phyloP scores from a whole-genome alignment of 1,140 invertebrate genomes.

The Paraescarpia echinospica region DNA sequence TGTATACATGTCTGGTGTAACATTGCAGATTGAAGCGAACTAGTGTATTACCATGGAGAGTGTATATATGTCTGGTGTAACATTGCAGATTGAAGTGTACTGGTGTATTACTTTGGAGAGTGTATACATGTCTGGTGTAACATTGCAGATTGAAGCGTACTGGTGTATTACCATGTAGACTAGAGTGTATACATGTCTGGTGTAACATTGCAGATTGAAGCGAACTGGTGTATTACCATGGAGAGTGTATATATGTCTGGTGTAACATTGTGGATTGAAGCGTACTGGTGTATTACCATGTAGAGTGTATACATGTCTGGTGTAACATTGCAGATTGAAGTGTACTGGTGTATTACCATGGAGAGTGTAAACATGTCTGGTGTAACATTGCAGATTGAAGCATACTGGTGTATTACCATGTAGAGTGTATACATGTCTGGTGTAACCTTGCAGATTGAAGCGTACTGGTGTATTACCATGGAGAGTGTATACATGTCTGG shows the following conservation, averaged over 20 bases:
- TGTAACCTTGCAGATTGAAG: conserved; percentile 34
- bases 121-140: not conserved
- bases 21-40: too few species aligned
- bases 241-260: not conserved
- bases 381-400: conserved; percentile 34
- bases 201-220: conserved; percentile 34
- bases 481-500: not conserved
- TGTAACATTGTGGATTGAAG: conserved; percentile 33
- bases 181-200: not conserved
- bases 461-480: too few species aligned
- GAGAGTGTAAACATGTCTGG: not conserved
- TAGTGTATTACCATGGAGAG: too few species aligned
- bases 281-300: too few species aligned
- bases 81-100: too few species aligned
- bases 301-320: not conserved
- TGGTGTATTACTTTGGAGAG: too few species aligned
- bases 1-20: not conserved
- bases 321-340: conserved; percentile 34
- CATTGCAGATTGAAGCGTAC: too few species aligned
- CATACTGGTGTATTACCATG: too few species aligned
- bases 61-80: not conserved
- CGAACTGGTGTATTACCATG: too few species aligned
- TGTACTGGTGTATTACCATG: too few species aligned
- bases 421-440: not conserved
- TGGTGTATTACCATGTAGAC: too few species aligned